A percentile compares a stretch with the other conserved stretches of the same genome.
phyloP scores from a whole-genome alignment of 1,140 invertebrate genomes.

The Drosophila subpulchrella region DNA sequence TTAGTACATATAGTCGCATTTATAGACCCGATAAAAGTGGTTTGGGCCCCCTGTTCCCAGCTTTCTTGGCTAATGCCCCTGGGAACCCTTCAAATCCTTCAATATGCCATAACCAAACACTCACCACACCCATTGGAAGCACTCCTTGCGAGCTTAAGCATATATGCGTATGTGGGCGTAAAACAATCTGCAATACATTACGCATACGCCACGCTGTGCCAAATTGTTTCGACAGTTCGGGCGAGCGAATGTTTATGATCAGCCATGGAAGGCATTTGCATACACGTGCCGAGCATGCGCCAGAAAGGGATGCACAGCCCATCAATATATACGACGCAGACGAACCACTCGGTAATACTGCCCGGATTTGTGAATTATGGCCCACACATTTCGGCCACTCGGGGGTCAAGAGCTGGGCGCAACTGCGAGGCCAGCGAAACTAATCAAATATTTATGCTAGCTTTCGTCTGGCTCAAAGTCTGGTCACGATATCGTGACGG shows the following conservation, averaged over 20 bases:
- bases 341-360: neutral
- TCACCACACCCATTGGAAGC: constrained; percentile 25
- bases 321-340: constrained; percentile 30
- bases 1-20: constrained; percentile 5
- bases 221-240: constrained; percentile 64
- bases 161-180: constrained; percentile 30
- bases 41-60: constrained; percentile 1
- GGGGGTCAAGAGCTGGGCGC: constrained; percentile 17
- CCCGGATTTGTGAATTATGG: constrained; percentile 19
- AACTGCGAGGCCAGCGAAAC: constrained; percentile 19
- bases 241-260: constrained; percentile 22
- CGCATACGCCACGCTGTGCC: constrained; percentile 68
- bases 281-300: constrained; percentile 48
- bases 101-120: constrained; percentile 37
- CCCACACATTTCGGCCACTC: constrained; percentile 23
- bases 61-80: neutral
- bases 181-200: constrained; percentile 73
- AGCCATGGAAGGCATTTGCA: constrained; percentile 36
- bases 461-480: constrained; percentile 57
- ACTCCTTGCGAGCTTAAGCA: neutral
- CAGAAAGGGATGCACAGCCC: constrained; percentile 4
- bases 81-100: constrained; percentile 16
- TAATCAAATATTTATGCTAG: constrained; percentile 60
- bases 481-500: constrained; percentile 49
- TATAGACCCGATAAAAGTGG: constrained; percentile 28